These are phyloP conservation scores for Umimayanthus chanpuru DNA, from an alignment of 92 coral and sea anemone species.

Conservation along the genomic window DNA sequence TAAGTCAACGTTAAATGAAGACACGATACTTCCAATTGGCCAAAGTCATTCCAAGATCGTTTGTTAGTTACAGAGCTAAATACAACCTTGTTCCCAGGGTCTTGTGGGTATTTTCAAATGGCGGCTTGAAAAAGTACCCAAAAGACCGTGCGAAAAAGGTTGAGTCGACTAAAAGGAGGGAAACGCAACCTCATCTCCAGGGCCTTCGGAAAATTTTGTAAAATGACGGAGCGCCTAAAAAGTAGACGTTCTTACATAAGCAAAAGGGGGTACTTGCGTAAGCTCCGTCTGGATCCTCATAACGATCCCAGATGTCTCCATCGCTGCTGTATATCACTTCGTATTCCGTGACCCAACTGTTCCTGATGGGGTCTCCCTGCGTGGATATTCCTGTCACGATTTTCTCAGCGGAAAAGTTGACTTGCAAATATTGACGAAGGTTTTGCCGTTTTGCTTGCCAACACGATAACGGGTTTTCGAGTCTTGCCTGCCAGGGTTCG, in stretches of 20 bases:
- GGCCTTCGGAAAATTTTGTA: too few species aligned
- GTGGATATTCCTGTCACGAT: slow-evolving; percentile 31
- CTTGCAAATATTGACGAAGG: background rate
- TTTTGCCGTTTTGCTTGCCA: slow-evolving; percentile 18
- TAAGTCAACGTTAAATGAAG: background rate
- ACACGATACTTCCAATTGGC: too few species aligned
- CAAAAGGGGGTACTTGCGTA: background rate
- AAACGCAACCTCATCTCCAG: too few species aligned
- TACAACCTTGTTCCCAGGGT: too few species aligned
- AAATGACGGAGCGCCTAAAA: too few species aligned
- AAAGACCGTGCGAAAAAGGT: too few species aligned
- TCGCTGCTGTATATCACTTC: slow-evolving; percentile 12
- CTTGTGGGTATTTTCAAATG: too few species aligned
- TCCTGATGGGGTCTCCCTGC: slow-evolving; percentile 42
- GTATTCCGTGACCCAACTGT: slow-evolving; percentile 32
- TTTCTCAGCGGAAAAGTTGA: slow-evolving; percentile 22
- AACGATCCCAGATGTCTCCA: background rate
- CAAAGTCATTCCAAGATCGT: too few species aligned
- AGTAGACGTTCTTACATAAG: too few species aligned
- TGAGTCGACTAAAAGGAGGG: too few species aligned
- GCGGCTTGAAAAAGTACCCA: too few species aligned
- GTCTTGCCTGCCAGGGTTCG: slow-evolving; percentile 25
- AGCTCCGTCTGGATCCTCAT: background rate
- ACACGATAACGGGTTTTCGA: slow-evolving; percentile 27
- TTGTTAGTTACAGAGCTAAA: too few species aligned